A percentile compares a stretch with the other conserved stretches of the same genome.
These are phyloP conservation scores for Agonopterix alstromeriana DNA, from an alignment of 2,888 invertebrate genomes.

Conservation along the genomic window DNA sequence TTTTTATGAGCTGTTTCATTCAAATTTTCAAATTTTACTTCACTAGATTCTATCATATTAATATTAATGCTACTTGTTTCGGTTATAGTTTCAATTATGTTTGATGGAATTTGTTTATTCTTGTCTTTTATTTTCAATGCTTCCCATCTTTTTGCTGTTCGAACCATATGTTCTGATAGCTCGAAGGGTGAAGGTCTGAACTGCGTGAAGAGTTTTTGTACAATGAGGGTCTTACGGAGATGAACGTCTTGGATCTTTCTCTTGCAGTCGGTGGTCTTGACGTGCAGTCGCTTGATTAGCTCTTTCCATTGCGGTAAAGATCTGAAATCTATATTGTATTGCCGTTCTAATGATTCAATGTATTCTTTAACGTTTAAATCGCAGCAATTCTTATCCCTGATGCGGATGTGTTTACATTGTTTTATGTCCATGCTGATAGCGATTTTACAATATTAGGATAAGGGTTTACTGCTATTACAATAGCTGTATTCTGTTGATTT, in stretches of 20 bases:
- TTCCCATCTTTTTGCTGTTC: constrained; percentile 47
- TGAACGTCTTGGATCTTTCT: constrained; percentile 36
- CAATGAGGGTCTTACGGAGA: constrained; percentile 39
- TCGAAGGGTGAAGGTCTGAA: constrained; percentile 49
- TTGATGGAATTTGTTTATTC: neutral
- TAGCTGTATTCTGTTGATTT: too few species aligned
- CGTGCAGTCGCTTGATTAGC: constrained; percentile 37
- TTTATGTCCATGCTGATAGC: constrained; percentile 13
- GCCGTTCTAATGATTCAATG: constrained; percentile 40
- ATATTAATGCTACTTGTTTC: constrained; percentile 6
- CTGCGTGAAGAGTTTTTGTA: constrained; percentile 45
- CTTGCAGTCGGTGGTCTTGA: constrained; percentile 30
- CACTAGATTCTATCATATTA: neutral
- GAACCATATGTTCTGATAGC: constrained; percentile 37
- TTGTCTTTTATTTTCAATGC: constrained; percentile 15
- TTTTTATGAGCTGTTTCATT: neutral
- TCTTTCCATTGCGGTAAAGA: constrained; percentile 46
- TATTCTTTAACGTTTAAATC: constrained; percentile 34
- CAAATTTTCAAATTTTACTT: neutral
- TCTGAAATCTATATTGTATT: constrained; percentile 43
- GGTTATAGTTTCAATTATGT: constrained; percentile 6
- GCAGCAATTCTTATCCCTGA: constrained; percentile 31
- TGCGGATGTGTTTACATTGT: constrained; percentile 40
- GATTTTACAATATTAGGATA: neutral
- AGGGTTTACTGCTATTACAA: too few species aligned